Evolutionary conservation across 2,888 invertebrate species (phyloP).

Genomic region (Panopea generosa): DNA sequence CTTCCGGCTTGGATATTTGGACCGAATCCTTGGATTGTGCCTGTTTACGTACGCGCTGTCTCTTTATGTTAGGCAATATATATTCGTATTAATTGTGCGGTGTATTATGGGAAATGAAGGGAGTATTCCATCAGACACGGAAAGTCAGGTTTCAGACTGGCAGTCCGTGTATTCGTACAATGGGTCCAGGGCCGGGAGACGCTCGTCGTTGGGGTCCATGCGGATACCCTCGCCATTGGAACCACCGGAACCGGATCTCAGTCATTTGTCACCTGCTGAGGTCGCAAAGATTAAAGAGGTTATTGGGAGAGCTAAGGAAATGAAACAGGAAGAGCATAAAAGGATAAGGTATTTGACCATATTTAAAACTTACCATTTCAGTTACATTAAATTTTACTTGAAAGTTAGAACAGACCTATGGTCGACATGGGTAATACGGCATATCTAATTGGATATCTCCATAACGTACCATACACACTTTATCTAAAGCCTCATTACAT

Average conservation of each 20-base stretch:
- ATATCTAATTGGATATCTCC: no score
- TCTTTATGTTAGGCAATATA: conserved; percentile 18
- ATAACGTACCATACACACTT: no score
- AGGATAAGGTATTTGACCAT: conserved; percentile 81
- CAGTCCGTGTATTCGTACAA: conserved; percentile 74
- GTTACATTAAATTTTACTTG: no score
- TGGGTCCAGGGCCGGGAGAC: conserved; percentile 72
- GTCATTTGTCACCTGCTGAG: conserved; percentile 88
- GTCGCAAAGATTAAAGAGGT: conserved; percentile 88
- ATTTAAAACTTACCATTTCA: not conserved
- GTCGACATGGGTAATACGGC: no score
- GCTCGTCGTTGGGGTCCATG: conserved; percentile 79
- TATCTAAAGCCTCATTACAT: no score
- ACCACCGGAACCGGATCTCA: conserved; percentile 87
- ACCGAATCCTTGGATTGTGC: conserved; percentile 35
- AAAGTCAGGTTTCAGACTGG: conserved; percentile 75
- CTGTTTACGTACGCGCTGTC: conserved; percentile 39
- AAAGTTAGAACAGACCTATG: no score
- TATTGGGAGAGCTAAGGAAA: conserved; percentile 88
- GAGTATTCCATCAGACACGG: conserved; percentile 68
- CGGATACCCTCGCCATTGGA: conserved; percentile 81
- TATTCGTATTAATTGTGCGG: conserved; percentile 10
- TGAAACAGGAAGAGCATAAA: conserved; percentile 81
- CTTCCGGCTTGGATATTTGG: conserved; percentile 14
- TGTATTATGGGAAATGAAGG: conserved; percentile 72